These are phyloP conservation scores for Erpornis zantholeuca DNA, from an alignment of 2,113 vertebrate genomes.

Conservation along the genomic window DNA sequence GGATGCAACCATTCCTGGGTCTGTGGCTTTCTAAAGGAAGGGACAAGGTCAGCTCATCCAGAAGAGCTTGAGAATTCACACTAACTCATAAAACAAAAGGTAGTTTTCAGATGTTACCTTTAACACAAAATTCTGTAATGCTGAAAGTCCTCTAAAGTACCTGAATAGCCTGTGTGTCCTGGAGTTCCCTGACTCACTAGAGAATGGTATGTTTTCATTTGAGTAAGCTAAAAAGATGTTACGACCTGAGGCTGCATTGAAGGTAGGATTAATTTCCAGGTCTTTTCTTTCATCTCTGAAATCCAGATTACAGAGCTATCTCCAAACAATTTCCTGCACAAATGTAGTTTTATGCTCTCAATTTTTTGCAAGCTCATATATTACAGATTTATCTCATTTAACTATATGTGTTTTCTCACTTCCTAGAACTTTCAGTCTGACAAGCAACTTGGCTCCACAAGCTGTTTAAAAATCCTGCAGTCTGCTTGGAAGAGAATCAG, in stretches of 20 bases:
- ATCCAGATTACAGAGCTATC: not conserved
- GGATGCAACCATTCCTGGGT: not conserved
- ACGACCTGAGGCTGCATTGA: not conserved
- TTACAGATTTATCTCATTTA: not conserved
- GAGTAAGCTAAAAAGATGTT: not conserved
- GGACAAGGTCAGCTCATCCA: not conserved
- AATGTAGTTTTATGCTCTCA: not conserved
- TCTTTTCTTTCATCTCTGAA: not conserved
- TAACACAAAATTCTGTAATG: not conserved
- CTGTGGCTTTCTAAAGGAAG: not conserved
- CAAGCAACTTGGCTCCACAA: not conserved
- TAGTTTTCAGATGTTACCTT: not conserved
- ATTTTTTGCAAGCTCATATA: not conserved
- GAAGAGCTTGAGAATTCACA: not conserved
- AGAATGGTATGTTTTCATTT: fast-evolving
- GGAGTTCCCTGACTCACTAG: not conserved
- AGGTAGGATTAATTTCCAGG: not conserved
- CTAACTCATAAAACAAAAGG: not conserved
- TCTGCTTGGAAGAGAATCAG: not conserved
- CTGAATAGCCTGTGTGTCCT: not conserved
- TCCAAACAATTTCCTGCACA: not conserved
- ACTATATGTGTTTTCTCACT: not conserved
- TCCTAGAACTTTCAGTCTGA: not conserved
- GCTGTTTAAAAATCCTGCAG: not conserved
- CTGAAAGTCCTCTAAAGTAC: not conserved